phyloP scores from a whole-genome alignment of 2,888 invertebrate species.

The Callyntrura guangdongensis region DNA sequence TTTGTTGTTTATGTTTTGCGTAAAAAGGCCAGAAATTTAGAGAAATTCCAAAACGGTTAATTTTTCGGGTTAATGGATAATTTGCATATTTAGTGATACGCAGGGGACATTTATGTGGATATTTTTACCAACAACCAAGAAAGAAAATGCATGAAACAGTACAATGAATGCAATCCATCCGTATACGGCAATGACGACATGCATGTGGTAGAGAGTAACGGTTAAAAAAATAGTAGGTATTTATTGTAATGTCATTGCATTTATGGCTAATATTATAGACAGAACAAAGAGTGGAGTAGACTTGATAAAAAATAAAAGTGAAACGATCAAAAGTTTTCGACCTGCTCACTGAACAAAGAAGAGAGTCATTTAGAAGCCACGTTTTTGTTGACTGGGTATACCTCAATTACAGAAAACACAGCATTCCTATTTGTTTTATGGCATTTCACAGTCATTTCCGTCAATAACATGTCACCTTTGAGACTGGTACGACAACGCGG shows the following conservation, averaged over 20 bases:
- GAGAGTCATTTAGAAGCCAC: neutral
- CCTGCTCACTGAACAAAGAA: slow-evolving; percentile 26
- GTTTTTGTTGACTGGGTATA: slow-evolving; percentile 30
- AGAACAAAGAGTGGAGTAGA: slow-evolving; percentile 13
- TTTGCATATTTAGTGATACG: neutral
- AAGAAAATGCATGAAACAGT: neutral
- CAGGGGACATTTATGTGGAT: neutral
- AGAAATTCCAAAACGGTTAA: neutral
- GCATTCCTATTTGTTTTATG: slow-evolving; percentile 70
- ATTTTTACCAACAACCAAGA: slow-evolving; percentile 2
- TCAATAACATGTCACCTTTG: slow-evolving; percentile 52
- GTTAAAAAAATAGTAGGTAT: neutral
- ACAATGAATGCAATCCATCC: neutral
- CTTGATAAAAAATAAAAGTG: slow-evolving; percentile 18
- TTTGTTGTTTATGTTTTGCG: slow-evolving; percentile 28
- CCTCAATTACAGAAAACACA: slow-evolving; percentile 59
- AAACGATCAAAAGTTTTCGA: slow-evolving; percentile 9
- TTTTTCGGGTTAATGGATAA: slow-evolving; percentile 2
- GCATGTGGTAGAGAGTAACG: neutral
- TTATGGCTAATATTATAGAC: neutral
- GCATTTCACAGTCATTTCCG: slow-evolving; percentile 60
- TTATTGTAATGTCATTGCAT: too few relatives aligned
- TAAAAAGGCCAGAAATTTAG: neutral
- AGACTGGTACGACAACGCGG: slow-evolving; percentile 28
- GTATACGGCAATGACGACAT: too few relatives aligned